Evolutionary conservation across 2,113 vertebrate species (phyloP).

Genomic region (Uropsilus gracilis): DNA sequence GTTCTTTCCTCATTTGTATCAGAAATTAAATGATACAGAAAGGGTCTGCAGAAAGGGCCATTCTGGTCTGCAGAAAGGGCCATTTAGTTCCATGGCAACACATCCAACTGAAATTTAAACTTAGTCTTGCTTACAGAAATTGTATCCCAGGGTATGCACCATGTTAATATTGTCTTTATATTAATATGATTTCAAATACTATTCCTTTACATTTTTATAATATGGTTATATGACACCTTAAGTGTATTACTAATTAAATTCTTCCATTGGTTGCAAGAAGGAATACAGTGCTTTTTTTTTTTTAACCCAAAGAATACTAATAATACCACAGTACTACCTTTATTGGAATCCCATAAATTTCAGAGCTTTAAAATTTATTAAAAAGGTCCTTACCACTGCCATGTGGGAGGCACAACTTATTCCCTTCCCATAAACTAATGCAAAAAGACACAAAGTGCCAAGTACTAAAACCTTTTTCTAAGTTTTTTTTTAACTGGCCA

Average conservation of each 20-base stretch:
- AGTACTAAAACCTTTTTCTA: background rate
- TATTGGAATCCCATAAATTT: background rate
- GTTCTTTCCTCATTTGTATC: background rate
- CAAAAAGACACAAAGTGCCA: background rate
- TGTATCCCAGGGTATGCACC: background rate
- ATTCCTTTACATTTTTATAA: conserved; percentile 39
- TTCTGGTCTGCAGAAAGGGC: background rate
- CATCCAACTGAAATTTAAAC: background rate
- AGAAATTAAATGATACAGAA: background rate
- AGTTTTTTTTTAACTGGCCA: background rate
- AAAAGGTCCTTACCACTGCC: background rate
- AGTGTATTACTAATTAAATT: conserved; percentile 4
- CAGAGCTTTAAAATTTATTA: conserved; percentile 39
- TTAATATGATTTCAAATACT: conserved; percentile 41
- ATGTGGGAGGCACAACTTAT: background rate
- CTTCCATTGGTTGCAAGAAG: background rate
- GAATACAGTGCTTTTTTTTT: background rate
- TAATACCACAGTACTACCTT: conserved; percentile 24
- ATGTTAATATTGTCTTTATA: background rate
- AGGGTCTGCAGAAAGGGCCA: too few relatives aligned
- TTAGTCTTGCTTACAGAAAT: background rate
- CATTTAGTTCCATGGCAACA: background rate
- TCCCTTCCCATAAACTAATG: conserved; percentile 17
- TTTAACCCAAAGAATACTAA: background rate
- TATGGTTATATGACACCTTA: background rate